Evolutionary conservation across 2,888 invertebrate genomes (phyloP).

Genomic region (Spodoptera littoralis): DNA sequence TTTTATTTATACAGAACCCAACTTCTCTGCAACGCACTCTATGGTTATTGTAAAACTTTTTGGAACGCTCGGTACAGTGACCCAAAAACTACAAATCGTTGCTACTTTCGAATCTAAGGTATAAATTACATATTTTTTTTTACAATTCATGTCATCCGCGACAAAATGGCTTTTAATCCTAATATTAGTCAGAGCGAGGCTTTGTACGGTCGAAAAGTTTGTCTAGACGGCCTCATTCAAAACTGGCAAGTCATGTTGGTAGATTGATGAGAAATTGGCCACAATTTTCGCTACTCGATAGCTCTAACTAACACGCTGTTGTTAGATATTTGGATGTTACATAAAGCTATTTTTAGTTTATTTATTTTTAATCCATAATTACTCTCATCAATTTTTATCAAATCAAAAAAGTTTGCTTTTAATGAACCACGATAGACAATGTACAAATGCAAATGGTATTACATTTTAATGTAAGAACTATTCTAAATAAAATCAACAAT

Average conservation of each 20-base stretch:
- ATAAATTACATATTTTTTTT: slow-evolving; percentile 68
- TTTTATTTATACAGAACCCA: slow-evolving; percentile 28
- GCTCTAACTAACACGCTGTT: slow-evolving; percentile 15
- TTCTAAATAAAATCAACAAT: no score
- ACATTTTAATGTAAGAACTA: no score
- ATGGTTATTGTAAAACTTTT: slow-evolving; percentile 61
- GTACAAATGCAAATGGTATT: no score
- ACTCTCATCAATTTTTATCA: no score
- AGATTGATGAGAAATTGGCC: slow-evolving; percentile 42
- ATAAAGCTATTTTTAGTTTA: slow-evolving; percentile 11
- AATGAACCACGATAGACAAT: no score
- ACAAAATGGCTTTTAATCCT: slow-evolving; percentile 43
- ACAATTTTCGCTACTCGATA: slow-evolving; percentile 28
- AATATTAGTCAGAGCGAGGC: slow-evolving; percentile 31
- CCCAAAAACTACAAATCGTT: slow-evolving; percentile 67
- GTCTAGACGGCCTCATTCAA: slow-evolving; percentile 44
- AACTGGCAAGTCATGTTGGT: slow-evolving; percentile 36
- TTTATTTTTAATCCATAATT: no score
- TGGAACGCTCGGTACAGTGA: slow-evolving; percentile 67
- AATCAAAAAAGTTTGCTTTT: no score
- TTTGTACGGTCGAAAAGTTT: slow-evolving; percentile 38
- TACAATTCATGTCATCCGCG: slow-evolving; percentile 41
- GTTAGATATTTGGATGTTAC: slow-evolving; percentile 16
- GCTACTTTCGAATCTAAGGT: slow-evolving; percentile 69
- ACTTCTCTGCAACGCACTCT: slow-evolving; percentile 2